Base-by-base conservation (phyloP, 2,797 vertebrate species). In the Sebastes minor region DNA sequence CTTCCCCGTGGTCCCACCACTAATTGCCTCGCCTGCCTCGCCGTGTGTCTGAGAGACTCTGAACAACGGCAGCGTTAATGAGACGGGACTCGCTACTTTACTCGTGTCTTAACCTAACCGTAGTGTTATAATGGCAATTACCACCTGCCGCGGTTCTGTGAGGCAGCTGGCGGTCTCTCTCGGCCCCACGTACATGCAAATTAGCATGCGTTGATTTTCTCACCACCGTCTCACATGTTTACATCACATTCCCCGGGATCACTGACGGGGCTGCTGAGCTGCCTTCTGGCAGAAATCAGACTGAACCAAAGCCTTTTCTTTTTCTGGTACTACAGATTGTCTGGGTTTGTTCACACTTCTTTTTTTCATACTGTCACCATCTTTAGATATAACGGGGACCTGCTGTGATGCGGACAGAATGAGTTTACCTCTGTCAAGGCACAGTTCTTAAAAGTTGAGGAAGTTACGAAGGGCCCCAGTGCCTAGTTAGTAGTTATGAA, bases 101-200 rank as follows among this genome's bases (percentile, higher is more conserved):
- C 42, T 32, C 66, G 42, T 70, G 78, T 60, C 59, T 83, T 69
- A 69, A 57, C 57, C 77, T 70, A 67, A 67, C 67, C 38, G 59
- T 67, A 71, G 60, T 76, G 76, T 78, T 74, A 82, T 71, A 78
- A 78, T 72, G 42, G 74, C 87, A 91, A 89, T 91, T 93, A 91
- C 86, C 83, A 78, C 88, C 85, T 90, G 83, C 82, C 76, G 74
- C 71, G 59, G 53, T 74, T 27, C 73, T 57, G 49, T 20, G 52
- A 76, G 76, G 76, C 87, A 87, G 88, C 83, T 78, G 74, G 75
- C 78, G 32, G 72, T 80, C 76, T 85, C 81, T 42, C 13, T 23
- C 8, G 69, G 55, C 65, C 30, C 23, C 10, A 30, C 11, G n/a
- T 60, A 72, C 71, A 71, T 76, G 66, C 49, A 61, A 53, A 56